Percentiles rank a stretch among this genome's conserved stretches.
These are phyloP conservation scores for Hyles vespertilio DNA, from an alignment of 1,140 invertebrate species.

Conservation along the genomic window DNA sequence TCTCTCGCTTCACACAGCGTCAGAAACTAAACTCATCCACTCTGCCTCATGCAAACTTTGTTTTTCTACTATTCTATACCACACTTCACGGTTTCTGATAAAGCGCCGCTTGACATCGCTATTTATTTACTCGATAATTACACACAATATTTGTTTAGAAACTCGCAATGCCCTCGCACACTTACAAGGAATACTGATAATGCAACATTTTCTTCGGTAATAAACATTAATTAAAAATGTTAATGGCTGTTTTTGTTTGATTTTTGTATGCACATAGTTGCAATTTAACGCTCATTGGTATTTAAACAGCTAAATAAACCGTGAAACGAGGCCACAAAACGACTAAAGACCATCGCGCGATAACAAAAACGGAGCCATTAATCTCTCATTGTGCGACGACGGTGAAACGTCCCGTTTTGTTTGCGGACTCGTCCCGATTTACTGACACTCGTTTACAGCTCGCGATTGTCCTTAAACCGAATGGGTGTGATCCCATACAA, in stretches of 20 bases:
- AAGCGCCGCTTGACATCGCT: too few relatives aligned
- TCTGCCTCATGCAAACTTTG: too few relatives aligned
- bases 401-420: slow-evolving; percentile 59
- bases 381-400: slow-evolving; percentile 66
- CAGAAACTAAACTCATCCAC: too few relatives aligned
- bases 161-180: too few relatives aligned
- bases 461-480: slow-evolving; percentile 58
- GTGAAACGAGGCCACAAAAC: slow-evolving; percentile 69
- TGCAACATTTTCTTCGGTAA: slow-evolving; percentile 10
- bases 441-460: slow-evolving; percentile 51
- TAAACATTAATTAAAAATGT: slow-evolving; percentile 18
- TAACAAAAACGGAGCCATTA: slow-evolving; percentile 69
- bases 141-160: too few relatives aligned
- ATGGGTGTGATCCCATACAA: slow-evolving; percentile 67
- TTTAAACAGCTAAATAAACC: slow-evolving; percentile 62
- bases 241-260: slow-evolving; percentile 32
- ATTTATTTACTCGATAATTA: too few relatives aligned
- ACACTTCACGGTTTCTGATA: slow-evolving; percentile 61
- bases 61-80: slow-evolving; percentile 63
- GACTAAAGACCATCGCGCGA: slow-evolving; percentile 62
- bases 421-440: slow-evolving; percentile 62
- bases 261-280: slow-evolving; percentile 39
- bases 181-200: neutral
- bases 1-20: slow-evolving; percentile 14
- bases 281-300: slow-evolving; percentile 61